Base-by-base conservation (phyloP, 2,888 invertebrate genomes). In the Hyles lineata region DNA sequence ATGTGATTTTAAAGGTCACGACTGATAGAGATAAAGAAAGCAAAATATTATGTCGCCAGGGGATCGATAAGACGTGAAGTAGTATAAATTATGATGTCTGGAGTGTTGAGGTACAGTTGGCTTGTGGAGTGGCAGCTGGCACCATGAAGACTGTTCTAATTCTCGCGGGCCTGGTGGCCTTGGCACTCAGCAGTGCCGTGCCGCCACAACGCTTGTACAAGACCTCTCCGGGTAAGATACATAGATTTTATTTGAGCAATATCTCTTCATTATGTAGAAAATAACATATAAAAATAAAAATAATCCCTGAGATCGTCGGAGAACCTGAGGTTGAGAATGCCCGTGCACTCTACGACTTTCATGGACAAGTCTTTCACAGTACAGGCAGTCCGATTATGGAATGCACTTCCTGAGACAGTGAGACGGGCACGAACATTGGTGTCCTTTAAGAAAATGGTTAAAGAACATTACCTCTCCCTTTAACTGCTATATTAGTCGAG, bases 81-180 rank as follows among this genome's bases (percentile, higher is more conserved):
- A 73, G 70, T 73, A 73, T 73, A 73, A 73, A 73, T 32, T 5
- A 55, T 19, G 50, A 61, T 5, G 55, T 32, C 32, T 35, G 25
- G 35, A 70, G 32, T 6, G 29, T 15, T 15, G 9, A 32, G 70
- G 62, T 74, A 88, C 87, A 88, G 87, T 87, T 85, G 74, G 74
- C 80, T 77, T 76, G 76, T 76, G 75, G 75, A 76, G 75, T 73
- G 76, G 74, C 75, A 78, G 89, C 80, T 23, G 50, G 67, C 67
- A 67, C 9, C 74, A 90, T 89, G 91, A 91, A 87, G 87, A 86
- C 88, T 85, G 84, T 90, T 82, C 76, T 90, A 74, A 77, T 90
- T 70, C 80, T 91, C 55, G 83, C 88, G 67, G 86, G 85, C 77
- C 82, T 88, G 23, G 76, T 88, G 70, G 89, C 87, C 79, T 80